Percentiles rank a stretch among this genome's conserved stretches.
Evolutionary conservation across 2,888 invertebrate genomes (phyloP).

Genomic region (Chalcosyrphus nemorum): DNA sequence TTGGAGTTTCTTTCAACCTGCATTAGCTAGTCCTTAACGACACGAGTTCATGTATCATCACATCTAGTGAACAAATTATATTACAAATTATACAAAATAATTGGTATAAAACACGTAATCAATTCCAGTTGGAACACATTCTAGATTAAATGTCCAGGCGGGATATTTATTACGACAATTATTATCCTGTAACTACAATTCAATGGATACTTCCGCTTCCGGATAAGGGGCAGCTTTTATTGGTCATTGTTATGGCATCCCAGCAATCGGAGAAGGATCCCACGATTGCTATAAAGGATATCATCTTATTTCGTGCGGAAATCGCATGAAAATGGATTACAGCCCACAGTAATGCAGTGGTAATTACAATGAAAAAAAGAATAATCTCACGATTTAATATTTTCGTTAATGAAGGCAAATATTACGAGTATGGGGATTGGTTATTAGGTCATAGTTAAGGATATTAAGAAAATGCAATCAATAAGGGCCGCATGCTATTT

Average conservation of each 20-base stretch:
- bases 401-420: background rate
- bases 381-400: background rate
- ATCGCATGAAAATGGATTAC: conserved; percentile 7
- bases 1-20: no score
- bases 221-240: background rate
- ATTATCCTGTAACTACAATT: background rate
- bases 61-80: background rate
- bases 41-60: no score
- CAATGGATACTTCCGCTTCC: background rate
- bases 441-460: no score
- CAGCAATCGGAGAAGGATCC: conserved; percentile 3
- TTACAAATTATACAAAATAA: background rate
- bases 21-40: no score
- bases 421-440: background rate
- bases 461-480: no score
- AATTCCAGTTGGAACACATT: background rate
- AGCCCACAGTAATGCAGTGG: background rate
- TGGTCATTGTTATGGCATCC: conserved; percentile 9
- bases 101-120: background rate
- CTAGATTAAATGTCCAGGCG: background rate
- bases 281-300: background rate
- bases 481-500: no score
- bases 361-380: background rate
- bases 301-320: conserved; percentile 3
- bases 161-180: conserved; percentile 14